Evolutionary conservation across 2,888 invertebrate genomes (phyloP).

Genomic region (Argyra leucocephala): DNA sequence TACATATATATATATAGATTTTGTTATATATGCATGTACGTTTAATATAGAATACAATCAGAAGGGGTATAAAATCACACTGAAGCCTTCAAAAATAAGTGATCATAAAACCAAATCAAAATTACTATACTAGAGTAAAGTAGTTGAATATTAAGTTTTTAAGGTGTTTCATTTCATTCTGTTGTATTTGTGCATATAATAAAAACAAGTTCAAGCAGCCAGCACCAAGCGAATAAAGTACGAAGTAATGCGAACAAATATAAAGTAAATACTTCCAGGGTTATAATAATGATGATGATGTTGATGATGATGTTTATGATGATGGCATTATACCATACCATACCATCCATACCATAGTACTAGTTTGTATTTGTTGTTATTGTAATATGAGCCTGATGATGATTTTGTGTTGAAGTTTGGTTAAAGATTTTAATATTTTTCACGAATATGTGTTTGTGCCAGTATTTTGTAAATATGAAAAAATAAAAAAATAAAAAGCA

Average conservation of each 20-base stretch:
- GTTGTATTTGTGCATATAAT: not conserved
- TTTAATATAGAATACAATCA: too few relatives aligned
- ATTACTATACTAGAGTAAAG: not conserved
- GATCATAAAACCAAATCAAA: conserved; percentile 4
- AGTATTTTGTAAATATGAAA: not conserved
- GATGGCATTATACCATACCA: too few relatives aligned
- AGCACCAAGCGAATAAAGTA: not conserved
- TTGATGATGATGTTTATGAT: too few relatives aligned
- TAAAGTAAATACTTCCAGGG: too few relatives aligned
- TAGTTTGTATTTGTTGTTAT: too few relatives aligned
- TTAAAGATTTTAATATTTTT: not conserved
- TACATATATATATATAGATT: too few relatives aligned
- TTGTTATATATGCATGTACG: too few relatives aligned
- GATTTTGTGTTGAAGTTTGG: too few relatives aligned
- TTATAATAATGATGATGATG: too few relatives aligned
- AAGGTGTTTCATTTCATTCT: not conserved
- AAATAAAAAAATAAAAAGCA: not conserved
- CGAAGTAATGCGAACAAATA: too few relatives aligned
- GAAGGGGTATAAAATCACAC: not conserved
- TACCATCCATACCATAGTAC: too few relatives aligned
- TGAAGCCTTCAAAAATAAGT: conserved; percentile 1
- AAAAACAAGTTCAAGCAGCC: not conserved
- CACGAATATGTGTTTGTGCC: not conserved
- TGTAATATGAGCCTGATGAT: not conserved
- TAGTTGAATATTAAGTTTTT: conserved; percentile 2